Base-by-base conservation (phyloP, 1,140 invertebrate genomes). In the Lasioglossum baleicum region DNA sequence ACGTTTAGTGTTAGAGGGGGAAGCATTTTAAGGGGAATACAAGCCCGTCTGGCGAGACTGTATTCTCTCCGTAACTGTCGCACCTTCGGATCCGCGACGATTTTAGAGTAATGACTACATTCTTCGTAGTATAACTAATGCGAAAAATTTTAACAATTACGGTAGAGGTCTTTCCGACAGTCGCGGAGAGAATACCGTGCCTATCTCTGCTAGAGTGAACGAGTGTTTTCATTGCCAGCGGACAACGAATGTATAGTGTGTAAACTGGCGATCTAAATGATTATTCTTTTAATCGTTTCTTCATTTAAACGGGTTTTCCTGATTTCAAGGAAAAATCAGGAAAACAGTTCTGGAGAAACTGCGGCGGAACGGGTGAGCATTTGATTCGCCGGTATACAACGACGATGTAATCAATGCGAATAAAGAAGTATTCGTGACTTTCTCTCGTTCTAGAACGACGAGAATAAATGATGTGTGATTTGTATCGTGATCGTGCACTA, bases 401-500 rank as follows among this genome's bases (percentile, higher is more conserved):
- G 22, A 68, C 2, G 56, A 48, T 60, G 65, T 35, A 48, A n/a
- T 0, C 26, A 56, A 61, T 61, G 13, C 53, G 40, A 48, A 35
- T 35, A 35, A 60, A 69, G 26, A 63, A 0, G 0, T 75, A 67
- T 48, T 76, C 65, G 53, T n/a, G 2, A 48, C 65, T 20, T 11
- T 17, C 42, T 40, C 40, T 31, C 17, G 13, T 74, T 51, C 11
- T 20, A 35, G n/a, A 42, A 66, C 17, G 17, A 53, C 26, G 26
- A 22, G 26, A 64, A 75, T 75, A 75, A 75, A 74, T 65, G 17
- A 17, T 11, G 44, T 31, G 13, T 42, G 26, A 44, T 3, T 11
- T 56, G 4, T 10, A 17, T 61, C 3, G 56, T 13, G 0, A 61
- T 20, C 5, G n/a, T 35, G 3, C 35, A 40, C 2, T 75, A 75